phyloP scores from a whole-genome alignment of 1,140 invertebrate genomes.

The Doryteuthis pealeii region DNA sequence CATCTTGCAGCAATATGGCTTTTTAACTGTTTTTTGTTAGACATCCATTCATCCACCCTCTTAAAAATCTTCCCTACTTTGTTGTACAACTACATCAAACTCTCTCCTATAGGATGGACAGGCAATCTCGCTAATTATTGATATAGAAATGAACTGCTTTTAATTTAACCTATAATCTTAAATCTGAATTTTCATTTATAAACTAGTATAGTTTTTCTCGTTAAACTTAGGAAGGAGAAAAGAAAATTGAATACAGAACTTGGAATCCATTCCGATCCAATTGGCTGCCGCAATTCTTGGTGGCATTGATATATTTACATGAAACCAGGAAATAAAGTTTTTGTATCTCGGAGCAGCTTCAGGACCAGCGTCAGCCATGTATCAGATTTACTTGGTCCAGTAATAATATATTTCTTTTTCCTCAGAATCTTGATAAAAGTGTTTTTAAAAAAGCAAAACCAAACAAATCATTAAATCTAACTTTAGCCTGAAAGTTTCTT shows the following conservation, averaged over 20 bases:
- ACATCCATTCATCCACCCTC: not conserved
- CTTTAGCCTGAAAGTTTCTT: too few species aligned
- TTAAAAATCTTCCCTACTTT: not conserved
- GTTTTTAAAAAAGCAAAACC: too few species aligned
- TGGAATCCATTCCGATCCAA: constrained; percentile 99
- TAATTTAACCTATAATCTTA: not conserved
- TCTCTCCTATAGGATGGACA: not conserved
- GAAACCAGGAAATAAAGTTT: constrained; percentile 92
- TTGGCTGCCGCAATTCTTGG: constrained; percentile 96
- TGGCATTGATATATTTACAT: constrained; percentile 95
- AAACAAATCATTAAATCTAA: too few species aligned
- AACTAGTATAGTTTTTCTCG: not conserved
- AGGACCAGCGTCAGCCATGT: constrained; percentile 98
- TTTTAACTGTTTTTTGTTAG: too few species aligned
- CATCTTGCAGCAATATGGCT: too few species aligned
- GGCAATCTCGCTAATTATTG: not conserved
- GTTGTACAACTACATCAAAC: not conserved
- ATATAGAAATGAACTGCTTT: not conserved
- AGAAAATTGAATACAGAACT: constrained; percentile 96
- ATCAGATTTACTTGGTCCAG: constrained; percentile 95
- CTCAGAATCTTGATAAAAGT: too few species aligned
- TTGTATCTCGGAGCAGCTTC: constrained; percentile 97
- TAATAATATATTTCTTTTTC: too few species aligned
- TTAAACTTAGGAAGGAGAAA: constrained; percentile 64
- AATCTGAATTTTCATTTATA: not conserved